Percentiles rank a stretch among this genome's conserved stretches.
Evolutionary conservation across 2,888 invertebrate species (phyloP).

Genomic region (Diadromus collaris): DNA sequence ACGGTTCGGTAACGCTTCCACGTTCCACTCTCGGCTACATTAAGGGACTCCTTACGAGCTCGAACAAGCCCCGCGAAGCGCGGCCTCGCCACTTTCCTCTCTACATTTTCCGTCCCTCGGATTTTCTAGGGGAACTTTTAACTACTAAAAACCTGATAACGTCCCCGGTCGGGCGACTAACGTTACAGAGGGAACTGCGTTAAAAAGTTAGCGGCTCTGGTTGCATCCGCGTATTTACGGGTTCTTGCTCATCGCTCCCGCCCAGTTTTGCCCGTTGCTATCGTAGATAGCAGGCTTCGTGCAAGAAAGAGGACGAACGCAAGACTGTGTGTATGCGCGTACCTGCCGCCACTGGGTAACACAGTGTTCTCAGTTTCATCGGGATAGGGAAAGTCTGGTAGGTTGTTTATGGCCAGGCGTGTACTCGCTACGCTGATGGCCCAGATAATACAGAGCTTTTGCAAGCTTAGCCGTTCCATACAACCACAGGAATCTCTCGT

Average conservation of each 20-base stretch:
- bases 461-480: conserved; percentile 48
- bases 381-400: not conserved
- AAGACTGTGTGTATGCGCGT: not conserved
- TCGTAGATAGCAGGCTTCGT: not conserved
- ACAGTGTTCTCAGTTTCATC: conserved; percentile 20
- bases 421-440: conserved; percentile 18
- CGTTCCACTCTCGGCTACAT: conserved; percentile 42
- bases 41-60: conserved; percentile 35
- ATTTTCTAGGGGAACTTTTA: conserved; percentile 8
- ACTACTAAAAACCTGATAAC: conserved; percentile 47
- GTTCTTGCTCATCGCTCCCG: conserved; percentile 2
- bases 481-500: conserved; percentile 45
- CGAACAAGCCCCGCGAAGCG: conserved; percentile 28
- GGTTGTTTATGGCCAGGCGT: conserved; percentile 26
- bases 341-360: not conserved
- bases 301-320: not conserved
- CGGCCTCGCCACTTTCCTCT: not conserved
- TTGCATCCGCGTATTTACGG: conserved; percentile 2
- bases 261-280: not conserved
- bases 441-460: conserved; percentile 48
- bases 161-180: not conserved
- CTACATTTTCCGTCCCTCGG: conserved; percentile 1
- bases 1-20: conserved; percentile 33
- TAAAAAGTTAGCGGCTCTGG: conserved; percentile 36
- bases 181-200: conserved; percentile 15